Base-by-base conservation (phyloP, 2,113 vertebrate species). In the Dendropsophus ebraccatus region DNA sequence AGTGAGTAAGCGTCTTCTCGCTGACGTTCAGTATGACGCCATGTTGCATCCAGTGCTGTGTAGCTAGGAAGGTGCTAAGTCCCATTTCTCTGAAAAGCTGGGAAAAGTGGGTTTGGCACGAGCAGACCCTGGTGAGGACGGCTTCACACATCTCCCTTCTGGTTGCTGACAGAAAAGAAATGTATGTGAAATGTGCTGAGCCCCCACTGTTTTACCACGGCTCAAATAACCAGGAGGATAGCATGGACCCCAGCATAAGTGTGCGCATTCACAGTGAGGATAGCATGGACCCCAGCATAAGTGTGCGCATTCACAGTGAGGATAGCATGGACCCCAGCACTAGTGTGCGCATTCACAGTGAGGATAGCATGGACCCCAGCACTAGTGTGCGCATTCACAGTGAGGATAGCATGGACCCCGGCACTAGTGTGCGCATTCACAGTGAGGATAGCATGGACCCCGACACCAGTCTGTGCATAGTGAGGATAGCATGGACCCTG, bases 91-190 rank as follows among this genome's bases (percentile, higher is more conserved):
- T 45, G 67, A 45, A 83, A 56, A 35, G 2, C 37, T 75, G 82
- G 82, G 73, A 21, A 56, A 28, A 19, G 82, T 49, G 30, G 65
- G 28, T 72, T 73, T 84, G 82, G 82, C 82, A 62, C 4, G n/a
- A 54, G 14, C 69, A 49, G 69, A 32, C 1, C 6, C 35, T 60
- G 37, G 82, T 75, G 49, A 60, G 25, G 67, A 83, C 37, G 17
- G 37, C n/a, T 84, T 60, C 23, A 75, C 54, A 60, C 82, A 75
- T 54, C 69, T 45, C 19, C 32, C 25, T 19, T 56, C 54, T 23
- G 52, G 65, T 74, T 77, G 52, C 78, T 25, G 60, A 23, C 52
- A 23, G n/a, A 80, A 60, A 25, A 58, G 77, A 56, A 58, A 37
- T 58, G 10, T 37, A 25, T 41, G 19, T 19, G 14, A 60, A 80